Percentiles rank a stretch among this genome's conserved stretches.
These are phyloP conservation scores for Palythoa grandiflora DNA, from an alignment of 92 coral and sea anemone species.

Conservation along the genomic window DNA sequence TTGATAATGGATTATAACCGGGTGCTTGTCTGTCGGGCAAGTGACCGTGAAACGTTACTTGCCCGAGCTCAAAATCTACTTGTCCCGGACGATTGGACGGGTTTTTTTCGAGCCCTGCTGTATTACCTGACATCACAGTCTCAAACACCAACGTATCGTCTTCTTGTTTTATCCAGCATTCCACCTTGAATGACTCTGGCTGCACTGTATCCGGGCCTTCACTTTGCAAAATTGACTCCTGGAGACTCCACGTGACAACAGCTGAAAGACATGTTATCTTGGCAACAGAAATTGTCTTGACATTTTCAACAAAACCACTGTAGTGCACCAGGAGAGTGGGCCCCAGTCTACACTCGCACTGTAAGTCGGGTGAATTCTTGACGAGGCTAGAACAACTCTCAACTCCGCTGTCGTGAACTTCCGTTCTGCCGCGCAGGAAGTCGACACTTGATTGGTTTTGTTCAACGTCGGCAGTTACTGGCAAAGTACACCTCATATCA, in stretches of 20 bases:
- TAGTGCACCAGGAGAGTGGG: constrained; percentile 69
- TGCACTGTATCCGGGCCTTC: constrained; percentile 10
- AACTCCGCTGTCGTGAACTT: constrained; percentile 79
- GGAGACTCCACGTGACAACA: constrained; percentile 53
- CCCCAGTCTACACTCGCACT: constrained; percentile 48
- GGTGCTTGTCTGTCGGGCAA: no score
- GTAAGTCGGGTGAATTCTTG: constrained; percentile 43
- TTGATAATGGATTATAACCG: no score
- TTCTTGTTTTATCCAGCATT: constrained; percentile 58
- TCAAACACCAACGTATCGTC: constrained; percentile 21
- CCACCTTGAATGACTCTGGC: constrained; percentile 60
- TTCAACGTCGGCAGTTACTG: background rate
- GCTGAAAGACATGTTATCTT: constrained; percentile 67
- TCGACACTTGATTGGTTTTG: background rate
- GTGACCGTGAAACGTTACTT: no score
- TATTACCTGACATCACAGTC: constrained; percentile 49
- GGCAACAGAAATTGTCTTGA: constrained; percentile 42
- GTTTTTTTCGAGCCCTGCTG: no score
- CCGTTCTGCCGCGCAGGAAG: constrained; percentile 26
- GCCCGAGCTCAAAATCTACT: no score
- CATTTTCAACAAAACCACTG: constrained; percentile 65
- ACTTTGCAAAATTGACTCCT: constrained; percentile 23
- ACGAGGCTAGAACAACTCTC: constrained; percentile 82
- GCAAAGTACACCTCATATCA: constrained; percentile 37
- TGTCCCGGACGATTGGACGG: no score